A percentile compares a stretch with the other conserved stretches of the same genome.
Conservation (phyloP, 2,113 vertebrate genomes). For the Syrrhaptes paradoxus region DNA sequence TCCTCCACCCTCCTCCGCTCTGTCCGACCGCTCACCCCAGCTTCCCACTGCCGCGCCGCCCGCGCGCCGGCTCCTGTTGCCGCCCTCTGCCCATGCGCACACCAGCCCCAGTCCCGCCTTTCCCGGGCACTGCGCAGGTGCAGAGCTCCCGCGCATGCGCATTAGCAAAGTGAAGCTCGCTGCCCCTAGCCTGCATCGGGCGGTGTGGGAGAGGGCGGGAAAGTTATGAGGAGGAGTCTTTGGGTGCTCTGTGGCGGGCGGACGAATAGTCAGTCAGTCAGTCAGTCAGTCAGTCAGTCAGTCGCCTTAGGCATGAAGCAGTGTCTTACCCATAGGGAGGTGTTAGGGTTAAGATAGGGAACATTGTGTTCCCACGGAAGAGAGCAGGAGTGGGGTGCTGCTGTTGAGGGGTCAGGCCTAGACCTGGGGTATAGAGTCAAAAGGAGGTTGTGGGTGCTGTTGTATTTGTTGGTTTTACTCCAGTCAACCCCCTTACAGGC, state of each 20-base stretch:
- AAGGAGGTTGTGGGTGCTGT: not conserved
- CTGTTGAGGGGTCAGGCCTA: not conserved
- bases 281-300: too few species aligned
- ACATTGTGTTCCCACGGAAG: too few species aligned
- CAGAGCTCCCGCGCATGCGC: not conserved
- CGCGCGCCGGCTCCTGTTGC: not conserved
- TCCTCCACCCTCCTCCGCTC: rapidly evolving
- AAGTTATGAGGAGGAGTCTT: rapidly evolving
- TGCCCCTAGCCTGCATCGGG: rapidly evolving
- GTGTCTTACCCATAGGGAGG: too few species aligned
- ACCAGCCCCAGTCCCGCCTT: not conserved
- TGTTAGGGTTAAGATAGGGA: too few species aligned
- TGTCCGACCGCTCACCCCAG: rapidly evolving
- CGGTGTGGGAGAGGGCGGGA: not conserved
- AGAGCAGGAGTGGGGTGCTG: not conserved
- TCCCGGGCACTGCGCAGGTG: not conserved
- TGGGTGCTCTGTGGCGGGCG: too few species aligned
- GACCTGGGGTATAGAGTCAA: not conserved
- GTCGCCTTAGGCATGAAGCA: too few species aligned
- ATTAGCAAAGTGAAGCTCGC: rapidly evolving
- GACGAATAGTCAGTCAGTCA: too few species aligned
- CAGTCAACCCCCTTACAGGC: not conserved
- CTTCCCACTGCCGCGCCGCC: rapidly evolving
- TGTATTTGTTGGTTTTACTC: not conserved
- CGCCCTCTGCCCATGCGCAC: not conserved